A percentile compares a stretch with the other conserved stretches of the same genome.
phyloP scores from a whole-genome alignment of 2,113 vertebrate genomes.

The Eidolon helvum region DNA sequence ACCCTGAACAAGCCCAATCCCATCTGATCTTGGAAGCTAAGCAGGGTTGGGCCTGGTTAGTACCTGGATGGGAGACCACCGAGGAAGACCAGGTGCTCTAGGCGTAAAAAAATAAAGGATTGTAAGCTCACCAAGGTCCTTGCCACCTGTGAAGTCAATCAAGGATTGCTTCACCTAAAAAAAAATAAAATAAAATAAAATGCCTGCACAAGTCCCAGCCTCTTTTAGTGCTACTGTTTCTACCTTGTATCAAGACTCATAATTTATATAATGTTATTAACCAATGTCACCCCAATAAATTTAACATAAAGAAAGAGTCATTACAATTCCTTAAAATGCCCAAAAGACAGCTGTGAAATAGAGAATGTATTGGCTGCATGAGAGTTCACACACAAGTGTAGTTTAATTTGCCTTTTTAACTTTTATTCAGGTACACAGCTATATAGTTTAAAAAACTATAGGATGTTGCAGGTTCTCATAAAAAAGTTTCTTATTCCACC shows the following conservation, averaged over 20 bases:
- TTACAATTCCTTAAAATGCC: not conserved
- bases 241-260: not conserved
- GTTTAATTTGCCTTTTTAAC: not conserved
- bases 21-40: too few species aligned
- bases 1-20: too few species aligned
- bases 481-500: not conserved
- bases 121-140: too few species aligned
- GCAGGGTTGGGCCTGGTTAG: too few species aligned
- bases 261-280: too few species aligned
- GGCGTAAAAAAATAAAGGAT: too few species aligned
- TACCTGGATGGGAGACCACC: too few species aligned
- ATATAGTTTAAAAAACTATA: not conserved
- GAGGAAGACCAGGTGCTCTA: too few species aligned
- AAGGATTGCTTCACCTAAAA: too few species aligned
- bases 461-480: not conserved
- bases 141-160: too few species aligned
- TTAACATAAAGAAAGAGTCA: not conserved
- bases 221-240: not conserved
- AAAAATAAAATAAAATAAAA: not conserved
- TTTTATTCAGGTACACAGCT: not conserved
- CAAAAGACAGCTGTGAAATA: not conserved
- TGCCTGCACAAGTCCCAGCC: not conserved
- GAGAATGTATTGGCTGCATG: not conserved
- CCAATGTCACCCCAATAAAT: not conserved
- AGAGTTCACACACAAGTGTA: not conserved